phyloP scores from a whole-genome alignment of 2,888 invertebrate genomes.

The Smittia aterrima region DNA sequence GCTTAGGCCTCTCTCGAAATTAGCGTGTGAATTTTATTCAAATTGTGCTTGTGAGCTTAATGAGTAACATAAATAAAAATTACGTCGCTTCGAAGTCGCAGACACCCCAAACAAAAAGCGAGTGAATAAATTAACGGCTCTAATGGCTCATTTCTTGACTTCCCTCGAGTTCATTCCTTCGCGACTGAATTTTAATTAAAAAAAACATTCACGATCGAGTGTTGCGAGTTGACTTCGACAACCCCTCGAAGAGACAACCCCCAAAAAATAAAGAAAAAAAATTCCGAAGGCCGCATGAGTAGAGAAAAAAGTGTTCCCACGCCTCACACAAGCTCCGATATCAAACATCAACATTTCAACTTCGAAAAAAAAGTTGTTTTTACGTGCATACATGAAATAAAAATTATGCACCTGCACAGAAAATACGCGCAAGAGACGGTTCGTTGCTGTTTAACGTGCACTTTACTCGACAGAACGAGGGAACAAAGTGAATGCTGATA shows the following conservation, averaged over 20 bases:
- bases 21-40: slow-evolving; percentile 39
- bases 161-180: neutral
- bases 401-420: slow-evolving; percentile 40
- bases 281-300: slow-evolving; percentile 35
- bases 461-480: neutral
- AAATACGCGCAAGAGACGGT: slow-evolving; percentile 18
- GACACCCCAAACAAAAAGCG: neutral
- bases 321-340: slow-evolving; percentile 37
- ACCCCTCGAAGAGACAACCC: neutral
- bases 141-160: neutral
- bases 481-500: neutral
- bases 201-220: neutral
- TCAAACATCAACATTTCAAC: slow-evolving; percentile 28
- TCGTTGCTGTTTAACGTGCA: slow-evolving; percentile 7
- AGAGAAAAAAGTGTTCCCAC: slow-evolving; percentile 34
- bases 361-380: slow-evolving; percentile 28
- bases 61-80: slow-evolving; percentile 21
- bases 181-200: neutral
- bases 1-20: neutral
- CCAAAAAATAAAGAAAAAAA: neutral
- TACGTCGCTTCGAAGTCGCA: neutral
- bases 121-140: slow-evolving; percentile 11
- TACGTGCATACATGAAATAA: slow-evolving; percentile 23
- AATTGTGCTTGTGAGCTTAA: slow-evolving; percentile 20
- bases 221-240: neutral